These are phyloP conservation scores for Hybognathus amarus DNA, from an alignment of 2,797 vertebrate genomes.

Conservation along the genomic window DNA sequence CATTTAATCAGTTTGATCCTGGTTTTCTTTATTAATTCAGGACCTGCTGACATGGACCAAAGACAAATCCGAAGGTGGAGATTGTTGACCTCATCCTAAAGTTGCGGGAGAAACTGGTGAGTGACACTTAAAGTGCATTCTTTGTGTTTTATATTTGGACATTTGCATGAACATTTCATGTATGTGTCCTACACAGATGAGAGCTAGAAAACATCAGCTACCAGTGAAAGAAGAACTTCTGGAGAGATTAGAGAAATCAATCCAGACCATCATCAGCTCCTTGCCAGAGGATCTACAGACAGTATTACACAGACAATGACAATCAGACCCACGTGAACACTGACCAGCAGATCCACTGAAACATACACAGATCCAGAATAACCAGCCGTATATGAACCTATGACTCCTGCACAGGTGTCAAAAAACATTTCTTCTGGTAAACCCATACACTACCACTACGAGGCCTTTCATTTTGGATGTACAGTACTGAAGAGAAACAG, in stretches of 20 bases:
- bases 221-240: slow-evolving; percentile 82
- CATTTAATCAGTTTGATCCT: background rate
- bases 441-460: slow-evolving; percentile 17
- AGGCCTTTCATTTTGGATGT: slow-evolving; percentile 35
- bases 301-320: slow-evolving; percentile 78
- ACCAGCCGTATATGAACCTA: slow-evolving; percentile 31
- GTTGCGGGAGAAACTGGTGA: slow-evolving; percentile 91
- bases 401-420: slow-evolving; percentile 7
- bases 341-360: slow-evolving; percentile 17
- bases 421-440: slow-evolving; percentile 4
- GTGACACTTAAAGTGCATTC: slow-evolving; percentile 42
- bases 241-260: slow-evolving; percentile 74
- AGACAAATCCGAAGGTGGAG: slow-evolving; percentile 95
- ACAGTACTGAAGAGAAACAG: slow-evolving; percentile 8
- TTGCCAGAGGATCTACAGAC: slow-evolving; percentile 87
- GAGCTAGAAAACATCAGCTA: slow-evolving; percentile 82
- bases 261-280: slow-evolving; percentile 76
- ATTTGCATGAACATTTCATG: background rate
- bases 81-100: slow-evolving; percentile 92
- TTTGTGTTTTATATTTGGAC: background rate
- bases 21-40: slow-evolving; percentile 66
- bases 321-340: slow-evolving; percentile 66
- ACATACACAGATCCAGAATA: slow-evolving; percentile 2
- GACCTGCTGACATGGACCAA: slow-evolving; percentile 88
- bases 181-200: slow-evolving; percentile 69